Percentiles rank a stretch among this genome's conserved stretches.
These are phyloP conservation scores for Agrenia bidenticulata DNA, from an alignment of 2,888 invertebrate species.

Conservation along the genomic window DNA sequence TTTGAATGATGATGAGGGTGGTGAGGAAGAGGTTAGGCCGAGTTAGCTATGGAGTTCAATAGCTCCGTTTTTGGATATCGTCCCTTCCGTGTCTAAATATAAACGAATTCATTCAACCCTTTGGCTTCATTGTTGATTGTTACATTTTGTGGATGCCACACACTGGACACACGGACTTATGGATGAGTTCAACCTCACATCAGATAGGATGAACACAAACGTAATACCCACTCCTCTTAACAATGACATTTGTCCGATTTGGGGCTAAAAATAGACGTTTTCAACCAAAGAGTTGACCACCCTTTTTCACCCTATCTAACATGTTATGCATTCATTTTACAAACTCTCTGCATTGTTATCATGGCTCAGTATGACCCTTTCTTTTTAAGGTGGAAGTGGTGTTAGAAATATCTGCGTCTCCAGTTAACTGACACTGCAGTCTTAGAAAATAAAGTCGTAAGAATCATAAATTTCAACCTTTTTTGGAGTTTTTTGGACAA, in stretches of 20 bases:
- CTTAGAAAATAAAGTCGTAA: too few species aligned
- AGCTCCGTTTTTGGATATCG: too few species aligned
- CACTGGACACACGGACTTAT: constrained; percentile 4
- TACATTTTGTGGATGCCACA: background rate
- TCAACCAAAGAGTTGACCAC: constrained; percentile 1
- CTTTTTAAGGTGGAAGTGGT: background rate
- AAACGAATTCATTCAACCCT: constrained; percentile 8
- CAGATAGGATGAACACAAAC: background rate
- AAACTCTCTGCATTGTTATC: background rate
- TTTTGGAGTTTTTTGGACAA: too few species aligned
- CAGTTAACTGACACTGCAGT: too few species aligned
- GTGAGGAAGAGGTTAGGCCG: too few species aligned
- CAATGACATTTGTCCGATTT: constrained; percentile 3
- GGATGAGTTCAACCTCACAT: background rate
- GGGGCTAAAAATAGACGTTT: background rate
- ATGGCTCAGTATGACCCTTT: background rate
- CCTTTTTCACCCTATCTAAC: constrained; percentile 3
- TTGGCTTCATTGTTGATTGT: background rate
- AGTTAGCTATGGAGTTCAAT: too few species aligned
- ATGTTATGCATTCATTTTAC: background rate
- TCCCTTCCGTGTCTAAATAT: too few species aligned
- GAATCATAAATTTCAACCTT: too few species aligned
- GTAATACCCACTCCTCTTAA: background rate
- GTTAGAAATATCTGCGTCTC: too few species aligned
- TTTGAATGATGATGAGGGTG: too few species aligned